These are phyloP conservation scores for Dicycla oo DNA, from an alignment of 2,888 invertebrate genomes.

Conservation along the genomic window DNA sequence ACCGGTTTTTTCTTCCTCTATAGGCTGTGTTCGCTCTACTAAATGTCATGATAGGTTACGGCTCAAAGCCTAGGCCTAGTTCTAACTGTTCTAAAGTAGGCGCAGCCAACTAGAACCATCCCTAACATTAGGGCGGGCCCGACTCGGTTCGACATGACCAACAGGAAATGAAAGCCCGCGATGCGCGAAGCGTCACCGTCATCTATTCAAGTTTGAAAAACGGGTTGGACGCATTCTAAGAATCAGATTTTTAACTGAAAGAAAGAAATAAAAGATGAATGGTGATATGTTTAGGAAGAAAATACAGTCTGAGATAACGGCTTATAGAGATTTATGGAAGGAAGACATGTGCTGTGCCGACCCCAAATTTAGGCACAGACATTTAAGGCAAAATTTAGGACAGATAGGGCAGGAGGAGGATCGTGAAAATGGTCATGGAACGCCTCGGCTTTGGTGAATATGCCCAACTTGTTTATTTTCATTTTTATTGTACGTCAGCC, in stretches of 20 bases:
- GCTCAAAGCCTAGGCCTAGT: slow-evolving; percentile 50
- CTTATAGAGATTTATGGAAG: neutral
- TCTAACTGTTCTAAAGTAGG: slow-evolving; percentile 54
- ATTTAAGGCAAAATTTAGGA: too few relatives aligned
- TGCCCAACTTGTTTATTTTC: too few relatives aligned
- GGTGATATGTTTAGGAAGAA: neutral
- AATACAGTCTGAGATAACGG: neutral
- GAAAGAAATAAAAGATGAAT: neutral
- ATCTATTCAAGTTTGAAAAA: slow-evolving; percentile 26
- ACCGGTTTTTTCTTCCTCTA: slow-evolving; percentile 14
- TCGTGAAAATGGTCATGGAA: neutral
- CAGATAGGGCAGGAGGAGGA: neutral
- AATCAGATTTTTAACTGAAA: slow-evolving; percentile 20
- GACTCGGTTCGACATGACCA: slow-evolving; percentile 38
- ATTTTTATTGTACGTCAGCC: too few relatives aligned
- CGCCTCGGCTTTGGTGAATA: neutral
- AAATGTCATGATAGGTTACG: slow-evolving; percentile 54
- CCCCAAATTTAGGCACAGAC: too few relatives aligned
- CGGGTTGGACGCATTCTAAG: slow-evolving; percentile 2
- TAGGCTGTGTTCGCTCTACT: slow-evolving; percentile 43
- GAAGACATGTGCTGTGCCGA: neutral
- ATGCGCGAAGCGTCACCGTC: slow-evolving; percentile 52
- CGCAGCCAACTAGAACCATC: slow-evolving; percentile 57
- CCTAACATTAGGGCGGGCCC: slow-evolving; percentile 59
- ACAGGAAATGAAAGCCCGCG: slow-evolving; percentile 51